These are phyloP conservation scores for Xylota segnis DNA, from an alignment of 2,888 invertebrate species.

Conservation along the genomic window DNA sequence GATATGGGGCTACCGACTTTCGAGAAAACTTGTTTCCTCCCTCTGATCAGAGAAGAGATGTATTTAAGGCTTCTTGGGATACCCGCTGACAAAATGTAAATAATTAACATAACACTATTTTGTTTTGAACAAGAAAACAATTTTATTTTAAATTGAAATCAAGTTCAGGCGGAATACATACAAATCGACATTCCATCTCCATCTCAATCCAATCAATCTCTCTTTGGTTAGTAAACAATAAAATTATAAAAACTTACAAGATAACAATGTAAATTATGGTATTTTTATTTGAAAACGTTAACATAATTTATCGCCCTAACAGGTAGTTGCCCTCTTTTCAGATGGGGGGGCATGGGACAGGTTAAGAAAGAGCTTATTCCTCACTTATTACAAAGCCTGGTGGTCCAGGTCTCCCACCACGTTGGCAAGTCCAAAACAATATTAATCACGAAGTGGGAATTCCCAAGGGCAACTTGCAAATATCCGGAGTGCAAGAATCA, in stretches of 20 bases:
- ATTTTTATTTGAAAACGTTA: not conserved
- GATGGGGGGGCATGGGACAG: too few species aligned
- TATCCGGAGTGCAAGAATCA: slow-evolving; percentile 17
- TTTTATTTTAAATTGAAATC: too few species aligned
- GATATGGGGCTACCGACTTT: too few species aligned
- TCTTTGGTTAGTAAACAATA: not conserved
- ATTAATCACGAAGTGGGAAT: slow-evolving; percentile 8
- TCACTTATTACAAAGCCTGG: not conserved
- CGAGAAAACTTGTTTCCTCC: too few species aligned
- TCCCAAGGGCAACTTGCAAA: slow-evolving; percentile 21
- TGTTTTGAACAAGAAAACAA: too few species aligned
- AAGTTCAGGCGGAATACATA: too few species aligned
- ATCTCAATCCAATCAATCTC: not conserved
- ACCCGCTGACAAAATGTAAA: too few species aligned
- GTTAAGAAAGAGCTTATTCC: not conserved
- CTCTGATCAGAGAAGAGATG: too few species aligned
- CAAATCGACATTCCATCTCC: not conserved
- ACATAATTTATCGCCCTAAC: not conserved
- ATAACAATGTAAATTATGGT: not conserved
- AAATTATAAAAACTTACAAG: not conserved
- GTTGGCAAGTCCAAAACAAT: not conserved
- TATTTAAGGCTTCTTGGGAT: too few species aligned
- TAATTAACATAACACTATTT: too few species aligned
- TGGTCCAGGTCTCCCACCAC: not conserved
- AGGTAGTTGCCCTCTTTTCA: not conserved